phyloP scores from a whole-genome alignment of 2,888 invertebrate species.

The Kryphioiulus occultus region DNA sequence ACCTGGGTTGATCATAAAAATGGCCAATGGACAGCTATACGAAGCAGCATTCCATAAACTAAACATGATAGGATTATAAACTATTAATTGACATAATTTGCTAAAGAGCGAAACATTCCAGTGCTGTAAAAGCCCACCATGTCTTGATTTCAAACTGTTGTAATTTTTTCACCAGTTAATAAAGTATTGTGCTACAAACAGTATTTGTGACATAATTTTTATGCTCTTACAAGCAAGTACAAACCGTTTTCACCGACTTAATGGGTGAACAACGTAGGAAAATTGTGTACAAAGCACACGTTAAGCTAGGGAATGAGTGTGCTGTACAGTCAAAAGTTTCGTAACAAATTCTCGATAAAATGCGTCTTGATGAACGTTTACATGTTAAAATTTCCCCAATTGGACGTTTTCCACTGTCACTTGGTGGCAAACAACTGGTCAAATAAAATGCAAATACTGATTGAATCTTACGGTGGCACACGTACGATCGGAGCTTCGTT shows the following conservation, averaged over 20 bases:
- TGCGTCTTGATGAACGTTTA: neutral
- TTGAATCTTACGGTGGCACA: constrained; percentile 1
- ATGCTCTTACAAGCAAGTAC: neutral
- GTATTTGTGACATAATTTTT: neutral
- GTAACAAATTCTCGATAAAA: neutral
- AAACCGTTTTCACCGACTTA: neutral
- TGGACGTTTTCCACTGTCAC: neutral
- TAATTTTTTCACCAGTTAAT: neutral
- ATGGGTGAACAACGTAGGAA: neutral
- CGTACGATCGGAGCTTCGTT: neutral
- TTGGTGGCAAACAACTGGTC: neutral
- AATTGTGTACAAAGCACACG: neutral
- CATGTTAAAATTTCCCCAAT: neutral
- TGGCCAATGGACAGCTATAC: no score
- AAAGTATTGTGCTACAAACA: neutral
- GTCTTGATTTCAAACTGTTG: neutral
- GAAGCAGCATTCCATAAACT: no score
- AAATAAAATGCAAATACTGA: constrained; percentile 4
- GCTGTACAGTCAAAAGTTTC: neutral
- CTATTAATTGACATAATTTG: no score
- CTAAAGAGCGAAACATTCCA: no score
- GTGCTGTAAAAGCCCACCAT: no score
- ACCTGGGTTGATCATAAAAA: no score
- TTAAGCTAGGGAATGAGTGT: constrained; percentile 3
- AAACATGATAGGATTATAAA: no score